Base-by-base conservation (phyloP, 2,113 vertebrate species). In the Arvicanthis niloticus region DNA sequence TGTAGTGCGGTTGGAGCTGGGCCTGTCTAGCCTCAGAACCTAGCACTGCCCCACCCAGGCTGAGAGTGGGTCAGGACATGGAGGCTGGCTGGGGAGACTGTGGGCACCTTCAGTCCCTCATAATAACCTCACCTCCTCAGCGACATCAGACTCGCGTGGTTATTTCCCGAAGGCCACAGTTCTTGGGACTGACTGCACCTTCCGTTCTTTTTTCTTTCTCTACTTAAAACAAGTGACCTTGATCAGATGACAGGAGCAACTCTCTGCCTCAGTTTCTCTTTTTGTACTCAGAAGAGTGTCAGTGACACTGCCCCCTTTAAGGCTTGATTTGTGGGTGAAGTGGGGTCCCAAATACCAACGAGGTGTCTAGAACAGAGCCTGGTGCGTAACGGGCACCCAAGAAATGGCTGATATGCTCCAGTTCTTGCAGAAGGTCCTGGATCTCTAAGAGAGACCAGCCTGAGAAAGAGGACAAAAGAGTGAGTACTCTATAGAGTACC, bases 211-310 rank as follows among this genome's bases (percentile, higher is more conserved):
- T 81, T 72, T 91, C 24, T 85, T 85, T 93, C 86, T 92, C 24
- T 65, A 56, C 85, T 58, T 56, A 91, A 96, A 93, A 89, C 45
- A 88, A 40, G 48, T 91, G 91, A 88, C 82, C 77, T 91, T 85
- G 9, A 80, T 51, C 73, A 40, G 53, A 31, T 88, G 65, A 68
- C 56, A 85, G 93, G 93, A 81, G 72, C n/a, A 68, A 73, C 37
- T 68, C 16, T 65, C n/a, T 78, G 68, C 87, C 82, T 97, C 89
- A 60, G 62, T 92, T 84, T 96, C 40, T 68, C 93, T 42, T 6
- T 84, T 48, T 90, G 26, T 93, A 24, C 62, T n/a, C 21, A 22
- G 2, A n/a, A 75, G 67, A 37, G 34, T 56, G 73, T 42, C 21
- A 37, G 42, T 60, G 60, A 45, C 56, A 56, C 53, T 56, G 81